Evolutionary conservation across 2,888 invertebrate species (phyloP).

Genomic region (Metellina segmentata): DNA sequence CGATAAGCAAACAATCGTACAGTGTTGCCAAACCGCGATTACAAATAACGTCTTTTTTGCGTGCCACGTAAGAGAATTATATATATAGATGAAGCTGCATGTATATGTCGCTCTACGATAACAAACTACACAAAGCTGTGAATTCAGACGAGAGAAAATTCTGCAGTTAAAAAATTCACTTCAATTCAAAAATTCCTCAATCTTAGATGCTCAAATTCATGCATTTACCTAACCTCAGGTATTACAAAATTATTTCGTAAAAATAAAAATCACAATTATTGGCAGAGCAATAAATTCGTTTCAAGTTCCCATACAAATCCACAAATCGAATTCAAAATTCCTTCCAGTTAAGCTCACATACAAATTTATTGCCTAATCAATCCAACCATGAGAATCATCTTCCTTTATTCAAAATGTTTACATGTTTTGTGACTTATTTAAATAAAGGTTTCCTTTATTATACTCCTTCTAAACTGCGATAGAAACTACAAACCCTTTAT

Average conservation of each 20-base stretch:
- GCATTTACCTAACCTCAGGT: not conserved
- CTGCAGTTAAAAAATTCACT: too few relatives aligned
- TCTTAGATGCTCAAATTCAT: not conserved
- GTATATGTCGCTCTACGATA: too few relatives aligned
- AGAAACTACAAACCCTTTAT: not conserved
- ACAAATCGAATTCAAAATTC: not conserved
- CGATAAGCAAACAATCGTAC: too few relatives aligned
- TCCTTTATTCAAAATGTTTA: not conserved
- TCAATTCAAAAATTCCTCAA: not conserved
- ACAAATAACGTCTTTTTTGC: too few relatives aligned
- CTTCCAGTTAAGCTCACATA: not conserved
- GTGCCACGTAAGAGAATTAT: too few relatives aligned
- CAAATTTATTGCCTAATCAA: not conserved
- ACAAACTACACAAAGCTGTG: too few relatives aligned
- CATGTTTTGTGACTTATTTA: not conserved
- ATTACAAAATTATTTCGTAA: not conserved
- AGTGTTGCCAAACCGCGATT: too few relatives aligned
- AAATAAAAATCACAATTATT: not conserved
- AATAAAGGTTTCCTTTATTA: not conserved
- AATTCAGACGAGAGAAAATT: too few relatives aligned
- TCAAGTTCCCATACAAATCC: not conserved
- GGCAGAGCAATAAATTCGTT: not conserved
- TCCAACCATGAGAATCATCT: not conserved
- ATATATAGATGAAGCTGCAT: too few relatives aligned
- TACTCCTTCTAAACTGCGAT: not conserved